phyloP scores from a whole-genome alignment of 2,113 vertebrate species.

The Sterrhoptilus dennistouni region DNA sequence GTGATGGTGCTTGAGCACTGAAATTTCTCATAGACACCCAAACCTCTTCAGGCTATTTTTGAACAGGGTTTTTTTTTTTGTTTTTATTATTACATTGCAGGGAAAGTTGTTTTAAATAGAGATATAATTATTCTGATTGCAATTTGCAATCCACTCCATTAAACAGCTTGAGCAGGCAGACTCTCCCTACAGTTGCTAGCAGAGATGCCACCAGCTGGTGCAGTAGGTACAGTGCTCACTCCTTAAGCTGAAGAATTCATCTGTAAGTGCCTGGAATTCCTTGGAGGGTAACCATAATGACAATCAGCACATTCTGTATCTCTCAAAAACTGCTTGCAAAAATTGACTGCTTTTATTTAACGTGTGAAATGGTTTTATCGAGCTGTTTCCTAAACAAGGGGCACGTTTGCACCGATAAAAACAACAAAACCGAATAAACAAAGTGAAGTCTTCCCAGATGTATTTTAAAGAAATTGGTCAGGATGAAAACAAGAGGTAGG shows the following conservation, averaged over 20 bases:
- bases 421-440: not conserved
- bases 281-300: not conserved
- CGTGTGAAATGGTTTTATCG: not conserved
- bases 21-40: not conserved
- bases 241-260: not conserved
- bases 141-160: not conserved
- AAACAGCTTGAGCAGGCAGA: not conserved
- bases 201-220: not conserved
- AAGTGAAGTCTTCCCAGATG: not conserved
- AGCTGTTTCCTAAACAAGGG: not conserved
- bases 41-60: constrained; percentile 3
- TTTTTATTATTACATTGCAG: not conserved
- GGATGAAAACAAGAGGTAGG: not conserved
- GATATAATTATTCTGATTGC: not conserved
- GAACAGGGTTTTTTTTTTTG: not conserved
- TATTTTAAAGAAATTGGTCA: not conserved
- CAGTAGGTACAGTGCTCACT: not conserved
- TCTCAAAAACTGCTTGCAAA: not conserved
- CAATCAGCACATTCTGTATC: not conserved
- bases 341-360: not conserved
- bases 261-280: not conserved
- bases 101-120: not conserved
- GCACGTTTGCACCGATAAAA: not conserved
- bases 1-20: not conserved
- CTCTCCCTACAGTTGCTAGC: not conserved